Evolutionary conservation across 2,797 vertebrate species (phyloP).

Genomic region (Phalloptychus januarius): DNA sequence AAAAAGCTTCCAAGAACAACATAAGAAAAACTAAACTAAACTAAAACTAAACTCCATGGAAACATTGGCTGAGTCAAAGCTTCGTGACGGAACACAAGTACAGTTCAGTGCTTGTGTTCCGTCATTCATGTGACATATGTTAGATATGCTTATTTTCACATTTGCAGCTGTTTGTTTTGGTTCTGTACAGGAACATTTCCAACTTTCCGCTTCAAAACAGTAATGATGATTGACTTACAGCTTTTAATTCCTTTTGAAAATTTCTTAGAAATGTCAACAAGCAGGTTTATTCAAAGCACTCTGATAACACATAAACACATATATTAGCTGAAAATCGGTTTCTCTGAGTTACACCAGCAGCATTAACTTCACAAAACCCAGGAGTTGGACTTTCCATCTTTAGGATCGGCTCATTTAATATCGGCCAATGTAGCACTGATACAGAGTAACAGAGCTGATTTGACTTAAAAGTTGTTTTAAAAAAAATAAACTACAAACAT

Average conservation of each 20-base stretch:
- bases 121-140: neutral
- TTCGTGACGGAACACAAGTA: too few relatives aligned
- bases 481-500: too few relatives aligned
- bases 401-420: too few relatives aligned
- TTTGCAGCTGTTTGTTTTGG: conserved; percentile 15
- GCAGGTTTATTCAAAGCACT: neutral
- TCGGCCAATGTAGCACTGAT: too few relatives aligned
- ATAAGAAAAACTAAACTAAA: too few relatives aligned
- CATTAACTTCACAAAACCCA: neutral
- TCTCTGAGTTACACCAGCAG: neutral
- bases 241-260: neutral
- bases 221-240: neutral
- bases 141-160: neutral
- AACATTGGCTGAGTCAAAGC: neutral
- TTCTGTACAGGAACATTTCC: neutral
- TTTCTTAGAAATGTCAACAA: neutral
- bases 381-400: neutral
- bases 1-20: neutral
- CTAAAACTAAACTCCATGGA: neutral
- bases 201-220: neutral
- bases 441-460: too few relatives aligned
- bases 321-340: neutral
- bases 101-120: conserved; percentile 1
- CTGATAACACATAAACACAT: neutral
- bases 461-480: too few relatives aligned